Percentiles rank a stretch among this genome's conserved stretches.
phyloP scores from a whole-genome alignment of 2,113 vertebrate species.

The Megaceryle torquata region DNA sequence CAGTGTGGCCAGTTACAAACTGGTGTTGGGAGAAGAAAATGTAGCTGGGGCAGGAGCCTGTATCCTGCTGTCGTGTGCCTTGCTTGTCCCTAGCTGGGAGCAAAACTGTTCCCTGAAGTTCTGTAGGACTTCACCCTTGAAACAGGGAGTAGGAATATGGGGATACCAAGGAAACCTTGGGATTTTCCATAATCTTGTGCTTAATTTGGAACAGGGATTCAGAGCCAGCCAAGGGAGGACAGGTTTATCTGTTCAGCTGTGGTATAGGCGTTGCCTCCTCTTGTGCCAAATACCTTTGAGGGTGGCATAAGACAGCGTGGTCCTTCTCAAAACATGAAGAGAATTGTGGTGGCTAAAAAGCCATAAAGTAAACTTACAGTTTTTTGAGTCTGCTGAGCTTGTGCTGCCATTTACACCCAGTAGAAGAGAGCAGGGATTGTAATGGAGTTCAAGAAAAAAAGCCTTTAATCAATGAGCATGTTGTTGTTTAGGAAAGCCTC shows the following conservation, averaged over 20 bases:
- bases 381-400: neutral
- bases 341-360: neutral
- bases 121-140: neutral
- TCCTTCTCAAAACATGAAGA: neutral
- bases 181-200: conserved; percentile 25
- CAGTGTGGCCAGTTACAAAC: too few relatives aligned
- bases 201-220: conserved; percentile 17
- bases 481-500: neutral
- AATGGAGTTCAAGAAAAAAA: neutral
- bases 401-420: neutral
- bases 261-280: conserved; percentile 13
- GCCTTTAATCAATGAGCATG: neutral
- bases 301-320: neutral
- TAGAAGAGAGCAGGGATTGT: neutral
- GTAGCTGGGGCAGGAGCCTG: neutral
- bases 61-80: fast-evolving
- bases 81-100: neutral
- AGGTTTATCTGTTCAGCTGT: conserved; percentile 4
- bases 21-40: neutral
- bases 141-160: neutral
- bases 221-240: neutral
- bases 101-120: neutral
- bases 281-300: conserved; percentile 28
- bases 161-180: neutral
- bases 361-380: neutral